Evolutionary conservation across 2,888 invertebrate species (phyloP).

Genomic region (Zygothrica quintamaculata): DNA sequence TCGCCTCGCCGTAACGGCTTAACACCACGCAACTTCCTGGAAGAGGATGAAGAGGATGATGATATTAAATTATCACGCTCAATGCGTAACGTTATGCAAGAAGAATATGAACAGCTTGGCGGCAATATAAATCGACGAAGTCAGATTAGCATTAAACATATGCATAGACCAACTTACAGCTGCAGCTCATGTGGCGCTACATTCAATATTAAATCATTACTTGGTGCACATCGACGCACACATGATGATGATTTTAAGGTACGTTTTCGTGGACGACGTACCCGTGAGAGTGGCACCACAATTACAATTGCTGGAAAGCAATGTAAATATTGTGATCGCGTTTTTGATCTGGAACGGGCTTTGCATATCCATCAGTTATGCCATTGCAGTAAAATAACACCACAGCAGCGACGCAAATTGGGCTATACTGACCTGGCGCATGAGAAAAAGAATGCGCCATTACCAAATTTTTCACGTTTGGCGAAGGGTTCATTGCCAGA

Average conservation of each 20-base stretch:
- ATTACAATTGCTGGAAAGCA: slow-evolving; percentile 6
- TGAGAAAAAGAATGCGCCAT: slow-evolving; percentile 67
- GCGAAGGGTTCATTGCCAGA: slow-evolving; percentile 7
- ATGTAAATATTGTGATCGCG: slow-evolving; percentile 67
- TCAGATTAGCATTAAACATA: slow-evolving; percentile 22
- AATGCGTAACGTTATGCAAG: slow-evolving; percentile 13
- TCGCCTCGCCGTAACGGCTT: slow-evolving; percentile 66
- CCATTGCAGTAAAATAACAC: slow-evolving; percentile 67
- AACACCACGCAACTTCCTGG: slow-evolving; percentile 45
- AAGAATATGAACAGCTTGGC: slow-evolving; percentile 18
- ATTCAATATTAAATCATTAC: slow-evolving; percentile 63
- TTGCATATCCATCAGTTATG: slow-evolving; percentile 67
- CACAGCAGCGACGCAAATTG: slow-evolving; percentile 64
- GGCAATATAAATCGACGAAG: slow-evolving; percentile 13
- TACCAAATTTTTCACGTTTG: slow-evolving; percentile 54
- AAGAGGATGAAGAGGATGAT: slow-evolving; percentile 27
- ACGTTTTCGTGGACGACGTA: slow-evolving; percentile 36
- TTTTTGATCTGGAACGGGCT: slow-evolving; percentile 63
- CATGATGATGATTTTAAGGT: slow-evolving; percentile 63
- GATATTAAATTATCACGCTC: slow-evolving; percentile 7
- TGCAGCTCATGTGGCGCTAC: slow-evolving; percentile 59
- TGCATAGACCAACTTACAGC: slow-evolving; percentile 40
- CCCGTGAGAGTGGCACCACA: slow-evolving; percentile 9
- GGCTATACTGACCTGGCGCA: slow-evolving; percentile 65
- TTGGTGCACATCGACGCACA: slow-evolving; percentile 60